Base-by-base conservation (phyloP, 2,113 vertebrate genomes). In the Xenus cinereus region DNA sequence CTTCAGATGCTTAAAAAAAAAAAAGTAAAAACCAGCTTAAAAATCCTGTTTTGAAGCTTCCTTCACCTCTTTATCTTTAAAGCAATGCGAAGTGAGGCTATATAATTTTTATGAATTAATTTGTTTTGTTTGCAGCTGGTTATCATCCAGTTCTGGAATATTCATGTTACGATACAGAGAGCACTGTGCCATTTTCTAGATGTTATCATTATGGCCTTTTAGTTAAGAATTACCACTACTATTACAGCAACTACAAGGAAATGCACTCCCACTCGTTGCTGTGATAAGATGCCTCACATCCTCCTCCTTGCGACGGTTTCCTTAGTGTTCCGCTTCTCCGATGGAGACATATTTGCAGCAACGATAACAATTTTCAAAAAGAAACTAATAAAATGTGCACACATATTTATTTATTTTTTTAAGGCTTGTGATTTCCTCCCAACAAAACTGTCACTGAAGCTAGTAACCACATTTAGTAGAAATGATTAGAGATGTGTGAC, bases 401-500 rank as follows among this genome's bases (percentile, higher is more conserved):
- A 17, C 32, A 5, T 6, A 28, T 30, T 63, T 41, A 30, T 28
- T 28, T 63, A 9, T 12, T 53, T 26, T 83, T 46, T 74, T 84
- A 64, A 95, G 63, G 39, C 50, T 91, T 91, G 63, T 92, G 92
- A 91, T 96, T 97, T 96, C 69, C 26, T 75, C 78, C 82, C 18
- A 84, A 84, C 64, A 84, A 89, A 97, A 79, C 79, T 89, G 79
- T 97, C 95, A 91, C 69, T 92, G 91, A 56, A 90, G 71, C 91
- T 89, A 33, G 75, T 77, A 94, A 93, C 68, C 46, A 51, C 33
- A 5, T 81, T 97, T 95, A 94, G 71, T 43, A 94, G 95, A 90
- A 96, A 95, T 67, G 73, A 95, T 95, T 95, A 96, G 83, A 97
- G 85, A 92, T 95, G 43, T 94, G 92, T 93, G 68, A 93, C 93